Percentiles rank a stretch among this genome's conserved stretches.
Evolutionary conservation across 2,113 vertebrate species (phyloP).

Genomic region (Dinomys branickii): DNA sequence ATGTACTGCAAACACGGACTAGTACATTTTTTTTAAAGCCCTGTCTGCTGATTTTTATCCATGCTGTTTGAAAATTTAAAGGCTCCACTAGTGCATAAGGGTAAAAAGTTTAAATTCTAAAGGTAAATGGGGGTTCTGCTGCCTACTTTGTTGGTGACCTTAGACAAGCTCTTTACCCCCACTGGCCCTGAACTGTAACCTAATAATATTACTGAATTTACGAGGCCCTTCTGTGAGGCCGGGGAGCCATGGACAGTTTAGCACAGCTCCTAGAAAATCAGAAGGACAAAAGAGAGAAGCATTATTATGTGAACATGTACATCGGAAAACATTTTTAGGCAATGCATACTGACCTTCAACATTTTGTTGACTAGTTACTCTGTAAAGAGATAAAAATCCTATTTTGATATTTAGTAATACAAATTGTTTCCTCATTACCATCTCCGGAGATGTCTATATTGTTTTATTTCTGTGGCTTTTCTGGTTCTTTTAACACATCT

Average conservation of each 20-base stretch:
- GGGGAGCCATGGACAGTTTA: not conserved
- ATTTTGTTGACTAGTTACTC: conserved; percentile 32
- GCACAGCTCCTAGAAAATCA: not conserved
- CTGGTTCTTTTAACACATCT: not conserved
- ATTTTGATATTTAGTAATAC: not conserved
- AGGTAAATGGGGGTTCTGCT: not conserved
- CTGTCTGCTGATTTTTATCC: conserved; percentile 5
- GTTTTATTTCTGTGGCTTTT: not conserved
- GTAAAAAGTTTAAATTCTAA: not conserved
- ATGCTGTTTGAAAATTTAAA: not conserved
- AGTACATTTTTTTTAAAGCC: too few species aligned
- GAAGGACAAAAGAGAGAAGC: not conserved
- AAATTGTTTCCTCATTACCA: not conserved
- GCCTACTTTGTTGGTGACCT: not conserved
- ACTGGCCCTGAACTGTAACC: not conserved
- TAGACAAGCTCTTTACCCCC: not conserved
- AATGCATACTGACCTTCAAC: not conserved
- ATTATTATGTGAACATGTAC: not conserved
- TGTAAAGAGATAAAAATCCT: conserved; percentile 46
- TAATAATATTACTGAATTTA: not conserved
- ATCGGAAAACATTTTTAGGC: conserved; percentile 5
- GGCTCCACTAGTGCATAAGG: not conserved
- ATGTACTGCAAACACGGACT: not conserved
- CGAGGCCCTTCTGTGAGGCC: not conserved
- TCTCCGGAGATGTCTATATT: not conserved